Percentiles rank a stretch among this genome's conserved stretches.
phyloP scores from a whole-genome alignment of 2,113 vertebrate species.

The Neodon shergylaensis region DNA sequence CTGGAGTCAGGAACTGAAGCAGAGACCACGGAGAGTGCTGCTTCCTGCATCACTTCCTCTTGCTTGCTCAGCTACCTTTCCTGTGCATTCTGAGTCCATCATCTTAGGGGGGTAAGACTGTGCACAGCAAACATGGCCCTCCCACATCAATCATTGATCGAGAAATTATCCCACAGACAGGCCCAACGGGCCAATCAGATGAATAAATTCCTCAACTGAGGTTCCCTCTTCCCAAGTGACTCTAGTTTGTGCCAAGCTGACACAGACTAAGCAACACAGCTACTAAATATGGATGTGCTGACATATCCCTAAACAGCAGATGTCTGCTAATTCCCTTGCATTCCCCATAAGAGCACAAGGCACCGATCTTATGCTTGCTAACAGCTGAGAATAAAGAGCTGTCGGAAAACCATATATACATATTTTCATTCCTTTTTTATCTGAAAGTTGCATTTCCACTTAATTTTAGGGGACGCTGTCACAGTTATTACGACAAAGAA shows the following conservation, averaged over 20 bases:
- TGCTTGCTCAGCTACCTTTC: not conserved
- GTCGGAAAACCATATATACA: not conserved
- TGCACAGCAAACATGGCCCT: not conserved
- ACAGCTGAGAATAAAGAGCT: not conserved
- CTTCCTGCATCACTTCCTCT: not conserved
- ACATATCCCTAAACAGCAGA: not conserved
- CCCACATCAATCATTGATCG: not conserved
- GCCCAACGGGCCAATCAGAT: not conserved
- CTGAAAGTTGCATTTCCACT: not conserved
- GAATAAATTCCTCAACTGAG: not conserved
- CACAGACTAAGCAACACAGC: not conserved
- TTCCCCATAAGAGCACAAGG: not conserved
- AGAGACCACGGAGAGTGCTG: not conserved
- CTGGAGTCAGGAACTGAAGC: not conserved
- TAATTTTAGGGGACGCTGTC: not conserved
- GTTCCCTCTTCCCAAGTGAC: constrained; percentile 13
- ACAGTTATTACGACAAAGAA: not conserved
- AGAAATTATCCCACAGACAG: not conserved
- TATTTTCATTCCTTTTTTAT: not conserved
- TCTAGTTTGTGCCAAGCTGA: not conserved
- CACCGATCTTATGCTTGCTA: not conserved
- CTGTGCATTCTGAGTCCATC: not conserved
- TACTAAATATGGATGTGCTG: not conserved
- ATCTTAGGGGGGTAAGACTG: not conserved
- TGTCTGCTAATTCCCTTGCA: not conserved